Percentiles rank a stretch among this genome's conserved stretches.
Evolutionary conservation across 2,888 invertebrate species (phyloP).

Genomic region (Serrognathus titanus): DNA sequence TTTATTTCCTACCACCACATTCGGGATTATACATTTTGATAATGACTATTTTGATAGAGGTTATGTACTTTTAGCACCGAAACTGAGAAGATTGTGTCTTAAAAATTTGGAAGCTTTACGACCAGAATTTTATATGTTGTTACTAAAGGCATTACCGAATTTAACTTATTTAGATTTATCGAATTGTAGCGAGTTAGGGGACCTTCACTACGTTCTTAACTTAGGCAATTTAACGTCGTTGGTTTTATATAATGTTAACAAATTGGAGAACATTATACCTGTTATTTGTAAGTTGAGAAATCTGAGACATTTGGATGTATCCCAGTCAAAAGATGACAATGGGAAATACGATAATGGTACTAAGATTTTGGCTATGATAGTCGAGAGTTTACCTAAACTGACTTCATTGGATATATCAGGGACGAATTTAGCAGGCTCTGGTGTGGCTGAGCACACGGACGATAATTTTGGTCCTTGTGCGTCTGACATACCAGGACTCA

Average conservation of each 20-base stretch:
- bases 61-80: slow-evolving; percentile 58
- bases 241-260: slow-evolving; percentile 76
- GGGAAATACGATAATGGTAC: slow-evolving; percentile 76
- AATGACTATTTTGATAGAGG: slow-evolving; percentile 46
- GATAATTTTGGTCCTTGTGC: slow-evolving; percentile 44
- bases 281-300: slow-evolving; percentile 58
- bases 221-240: slow-evolving; percentile 69
- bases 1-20: slow-evolving; percentile 51
- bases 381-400: slow-evolving; percentile 70
- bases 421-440: slow-evolving; percentile 89
- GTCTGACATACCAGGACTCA: slow-evolving; percentile 87
- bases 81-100: slow-evolving; percentile 58
- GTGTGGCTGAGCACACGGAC: slow-evolving; percentile 60
- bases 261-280: slow-evolving; percentile 60
- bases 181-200: slow-evolving; percentile 60
- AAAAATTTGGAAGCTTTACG: slow-evolving; percentile 53
- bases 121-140: slow-evolving; percentile 52
- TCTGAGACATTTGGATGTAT: slow-evolving; percentile 78
- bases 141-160: slow-evolving; percentile 58
- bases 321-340: slow-evolving; percentile 65
- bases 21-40: slow-evolving; percentile 23
- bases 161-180: slow-evolving; percentile 72
- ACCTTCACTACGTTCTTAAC: slow-evolving; percentile 55
- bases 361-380: slow-evolving; percentile 65
- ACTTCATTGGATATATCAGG: slow-evolving; percentile 91